Percentiles rank a stretch among this genome's conserved stretches.
These are phyloP conservation scores for Porites rus DNA, from an alignment of 92 coral and sea anemone species.

Conservation along the genomic window DNA sequence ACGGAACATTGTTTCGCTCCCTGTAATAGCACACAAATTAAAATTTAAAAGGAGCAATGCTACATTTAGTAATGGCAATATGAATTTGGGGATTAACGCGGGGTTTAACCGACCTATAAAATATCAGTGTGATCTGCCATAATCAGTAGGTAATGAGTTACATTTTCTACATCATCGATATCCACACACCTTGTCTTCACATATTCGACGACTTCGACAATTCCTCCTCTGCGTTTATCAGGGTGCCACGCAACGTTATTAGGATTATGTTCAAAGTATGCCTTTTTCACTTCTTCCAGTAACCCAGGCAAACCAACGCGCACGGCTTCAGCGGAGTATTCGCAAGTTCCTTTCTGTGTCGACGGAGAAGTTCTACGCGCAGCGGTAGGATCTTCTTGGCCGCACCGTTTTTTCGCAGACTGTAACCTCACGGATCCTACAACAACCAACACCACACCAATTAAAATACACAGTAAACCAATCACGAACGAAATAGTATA, in stretches of 20 bases:
- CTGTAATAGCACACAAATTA: too few species aligned
- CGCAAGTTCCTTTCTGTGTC: slow-evolving; percentile 33
- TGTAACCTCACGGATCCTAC: slow-evolving; percentile 22
- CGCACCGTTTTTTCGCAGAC: background rate
- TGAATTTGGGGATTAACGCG: too few species aligned
- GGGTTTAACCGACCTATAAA: too few species aligned
- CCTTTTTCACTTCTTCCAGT: slow-evolving; percentile 63
- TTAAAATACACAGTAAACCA: slow-evolving; percentile 12
- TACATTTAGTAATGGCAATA: too few species aligned
- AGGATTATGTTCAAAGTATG: slow-evolving; percentile 67
- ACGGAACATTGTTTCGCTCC: background rate
- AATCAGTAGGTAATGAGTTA: too few species aligned
- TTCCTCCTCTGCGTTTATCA: slow-evolving; percentile 25
- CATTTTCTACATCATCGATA: background rate
- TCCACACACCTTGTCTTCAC: slow-evolving; percentile 36
- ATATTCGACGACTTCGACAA: slow-evolving; percentile 38
- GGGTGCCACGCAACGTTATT: slow-evolving; percentile 78
- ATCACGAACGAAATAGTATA: slow-evolving; percentile 8
- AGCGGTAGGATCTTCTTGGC: background rate
- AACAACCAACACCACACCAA: slow-evolving; percentile 37
- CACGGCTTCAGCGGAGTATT: slow-evolving; percentile 78
- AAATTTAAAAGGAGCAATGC: too few species aligned
- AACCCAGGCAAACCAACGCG: slow-evolving; percentile 78
- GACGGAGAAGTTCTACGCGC: background rate
- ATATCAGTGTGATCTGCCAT: too few species aligned